Evolutionary conservation across 2,113 vertebrate genomes (phyloP), one percentile per base, ranked within the genome.

Genomic region (Phyllostomus discolor): DNA sequence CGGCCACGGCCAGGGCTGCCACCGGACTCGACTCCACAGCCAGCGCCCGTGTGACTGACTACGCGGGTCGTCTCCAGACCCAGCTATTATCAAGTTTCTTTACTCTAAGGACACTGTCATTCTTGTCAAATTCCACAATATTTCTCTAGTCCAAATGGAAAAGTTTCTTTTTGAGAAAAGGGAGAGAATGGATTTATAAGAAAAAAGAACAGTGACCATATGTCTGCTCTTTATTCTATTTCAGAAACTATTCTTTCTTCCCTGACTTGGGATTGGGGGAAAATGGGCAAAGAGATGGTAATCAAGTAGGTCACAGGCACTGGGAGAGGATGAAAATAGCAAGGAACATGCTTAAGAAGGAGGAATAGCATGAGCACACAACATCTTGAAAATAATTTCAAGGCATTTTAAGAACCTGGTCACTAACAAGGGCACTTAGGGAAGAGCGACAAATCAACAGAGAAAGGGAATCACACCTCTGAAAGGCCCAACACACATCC

Each of bases 221-320:
- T n/a, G 66, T 17, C 10, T 87, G 9, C 12, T 88, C n/a, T 88
- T 48, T 70, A 57, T 80, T 92, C 54, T 33, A 57, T 35, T 91
- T 94, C 72, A 93, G 59, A 94, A 95, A 88, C 28, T 48, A 88
- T 62, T 92, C 28, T 64, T 88, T 92, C 46, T 90, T 35, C 78
- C 26, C 46, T 52, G 41, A 17, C 15, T 20, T 76, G 22, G 89
- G 72, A 62, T 0, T 80, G 50, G 26, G 26, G 35, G 88, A 26
- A 78, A 59, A 76, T 3, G 31, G 48, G 8, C 33, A 86, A 48
- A 91, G 76, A 83, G 16, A n/a, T 6, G 9, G 48, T 41, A 57
- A 73, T n/a, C 35, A 31, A 72, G 19, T 7, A 38, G 3, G 24
- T 41, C 24, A 84, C 28, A 70, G 57, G 64, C 70, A 72, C 26